Evolutionary conservation across 1,140 invertebrate genomes (phyloP).

Genomic region (Procambarus clarkii): DNA sequence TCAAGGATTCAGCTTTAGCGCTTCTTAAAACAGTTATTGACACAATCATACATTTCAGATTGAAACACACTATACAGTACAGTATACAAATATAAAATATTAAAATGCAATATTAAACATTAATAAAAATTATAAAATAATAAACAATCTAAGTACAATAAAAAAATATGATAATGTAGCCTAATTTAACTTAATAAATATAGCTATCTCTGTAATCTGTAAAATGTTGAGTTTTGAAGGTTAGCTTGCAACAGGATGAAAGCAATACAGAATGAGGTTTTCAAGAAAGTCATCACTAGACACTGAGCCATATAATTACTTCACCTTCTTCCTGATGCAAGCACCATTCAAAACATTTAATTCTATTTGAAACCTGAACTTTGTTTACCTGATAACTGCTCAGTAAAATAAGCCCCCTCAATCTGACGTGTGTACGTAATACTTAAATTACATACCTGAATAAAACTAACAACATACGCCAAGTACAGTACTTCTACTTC

Average conservation of each 20-base stretch:
- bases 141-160: conserved; percentile 43
- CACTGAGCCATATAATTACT: conserved; percentile 6
- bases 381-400: conserved; percentile 50
- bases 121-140: conserved; percentile 41
- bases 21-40: conserved; percentile 16
- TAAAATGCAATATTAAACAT: conserved; percentile 43
- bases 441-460: conserved; percentile 29
- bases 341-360: conserved; percentile 43
- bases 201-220: conserved; percentile 41
- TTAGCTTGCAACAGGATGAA: conserved; percentile 32
- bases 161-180: conserved; percentile 36
- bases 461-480: conserved; percentile 48
- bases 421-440: conserved; percentile 20
- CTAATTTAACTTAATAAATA: conserved; percentile 53
- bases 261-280: conserved; percentile 4
- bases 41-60: conserved; percentile 8
- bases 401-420: conserved; percentile 11
- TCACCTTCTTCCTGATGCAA: conserved; percentile 36
- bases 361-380: conserved; percentile 52
- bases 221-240: conserved; percentile 35
- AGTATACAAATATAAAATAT: conserved; percentile 43
- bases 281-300: neutral
- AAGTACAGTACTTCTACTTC: conserved; percentile 38
- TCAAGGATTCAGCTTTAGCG: conserved; percentile 24
- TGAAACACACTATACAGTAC: conserved; percentile 29